phyloP scores from a whole-genome alignment of 2,797 vertebrate genomes.

The Neostethus bicornis region DNA sequence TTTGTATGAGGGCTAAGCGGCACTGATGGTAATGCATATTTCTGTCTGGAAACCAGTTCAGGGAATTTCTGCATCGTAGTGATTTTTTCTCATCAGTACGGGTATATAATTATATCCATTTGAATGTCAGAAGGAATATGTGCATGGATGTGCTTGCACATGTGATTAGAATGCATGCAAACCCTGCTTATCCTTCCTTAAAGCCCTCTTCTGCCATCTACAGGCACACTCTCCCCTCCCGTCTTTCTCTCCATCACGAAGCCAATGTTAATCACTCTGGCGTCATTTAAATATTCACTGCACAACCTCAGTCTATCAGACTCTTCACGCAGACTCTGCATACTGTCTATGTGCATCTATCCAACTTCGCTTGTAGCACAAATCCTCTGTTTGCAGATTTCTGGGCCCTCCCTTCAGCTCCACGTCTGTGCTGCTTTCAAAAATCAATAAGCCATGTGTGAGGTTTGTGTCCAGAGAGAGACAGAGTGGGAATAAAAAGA shows the following conservation, averaged over 20 bases:
- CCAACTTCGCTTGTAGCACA: slow-evolving; percentile 9
- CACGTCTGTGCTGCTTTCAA: slow-evolving; percentile 38
- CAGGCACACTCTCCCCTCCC: slow-evolving; percentile 57
- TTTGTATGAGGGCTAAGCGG: slow-evolving; percentile 10
- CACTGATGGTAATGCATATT: background rate
- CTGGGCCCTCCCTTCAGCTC: slow-evolving; percentile 26
- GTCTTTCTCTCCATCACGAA: slow-evolving; percentile 42
- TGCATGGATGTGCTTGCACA: slow-evolving; percentile 12
- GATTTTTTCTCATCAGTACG: slow-evolving; percentile 32
- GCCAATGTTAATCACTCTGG: slow-evolving; percentile 47
- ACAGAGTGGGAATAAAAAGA: slow-evolving; percentile 18
- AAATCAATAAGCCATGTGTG: slow-evolving; percentile 73
- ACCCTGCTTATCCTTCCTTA: slow-evolving; percentile 49
- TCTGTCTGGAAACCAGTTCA: slow-evolving; percentile 27
- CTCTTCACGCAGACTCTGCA: slow-evolving; percentile 13
- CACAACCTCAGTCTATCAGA: slow-evolving; percentile 7
- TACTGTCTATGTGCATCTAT: slow-evolving; percentile 12
- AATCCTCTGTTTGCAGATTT: slow-evolving; percentile 43
- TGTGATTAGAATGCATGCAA: slow-evolving; percentile 12
- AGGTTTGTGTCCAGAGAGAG: slow-evolving; percentile 63
- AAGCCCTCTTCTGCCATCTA: slow-evolving; percentile 80
- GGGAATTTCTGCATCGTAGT: slow-evolving; percentile 20
- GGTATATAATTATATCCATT: slow-evolving; percentile 29
- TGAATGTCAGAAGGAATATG: slow-evolving; percentile 35
- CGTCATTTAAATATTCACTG: slow-evolving; percentile 48